A percentile compares a stretch with the other conserved stretches of the same genome.
Conservation (phyloP, 2,888 invertebrate species). For the Tachina lurida region DNA sequence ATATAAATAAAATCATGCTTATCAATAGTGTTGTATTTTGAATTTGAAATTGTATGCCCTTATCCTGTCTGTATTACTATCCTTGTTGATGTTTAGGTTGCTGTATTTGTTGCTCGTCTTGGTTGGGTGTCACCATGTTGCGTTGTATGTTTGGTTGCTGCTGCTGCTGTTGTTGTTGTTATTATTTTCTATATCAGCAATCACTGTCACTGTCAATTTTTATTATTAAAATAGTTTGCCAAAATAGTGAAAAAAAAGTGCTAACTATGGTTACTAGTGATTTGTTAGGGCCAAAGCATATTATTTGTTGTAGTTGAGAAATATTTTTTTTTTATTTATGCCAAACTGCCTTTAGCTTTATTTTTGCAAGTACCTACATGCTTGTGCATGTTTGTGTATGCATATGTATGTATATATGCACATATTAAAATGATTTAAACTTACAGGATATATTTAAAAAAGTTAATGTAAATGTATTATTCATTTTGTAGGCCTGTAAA, state of each 20-base stretch:
- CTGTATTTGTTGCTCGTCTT: conserved; percentile 37
- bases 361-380: conserved; percentile 3
- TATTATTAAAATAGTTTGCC: conserved; percentile 66
- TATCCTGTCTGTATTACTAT: conserved; percentile 34
- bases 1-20: conserved; percentile 69
- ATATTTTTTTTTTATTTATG: conserved; percentile 10
- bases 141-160: background rate
- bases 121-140: conserved; percentile 17
- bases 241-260: conserved; percentile 51
- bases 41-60: conserved; percentile 56
- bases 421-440: background rate
- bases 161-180: background rate
- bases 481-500: too few species aligned
- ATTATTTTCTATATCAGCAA: conserved; percentile 59
- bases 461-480: background rate
- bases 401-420: background rate
- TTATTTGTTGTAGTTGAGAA: background rate
- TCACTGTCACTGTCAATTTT: conserved; percentile 71
- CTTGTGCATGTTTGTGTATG: too few species aligned
- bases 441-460: background rate
- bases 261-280: conserved; percentile 60
- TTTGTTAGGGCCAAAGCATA: conserved; percentile 1
- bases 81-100: conserved; percentile 13
- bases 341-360: background rate
- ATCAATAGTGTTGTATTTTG: conserved; percentile 59